Evolutionary conservation across 2,113 vertebrate species (phyloP).

Genomic region (Aythya baeri): DNA sequence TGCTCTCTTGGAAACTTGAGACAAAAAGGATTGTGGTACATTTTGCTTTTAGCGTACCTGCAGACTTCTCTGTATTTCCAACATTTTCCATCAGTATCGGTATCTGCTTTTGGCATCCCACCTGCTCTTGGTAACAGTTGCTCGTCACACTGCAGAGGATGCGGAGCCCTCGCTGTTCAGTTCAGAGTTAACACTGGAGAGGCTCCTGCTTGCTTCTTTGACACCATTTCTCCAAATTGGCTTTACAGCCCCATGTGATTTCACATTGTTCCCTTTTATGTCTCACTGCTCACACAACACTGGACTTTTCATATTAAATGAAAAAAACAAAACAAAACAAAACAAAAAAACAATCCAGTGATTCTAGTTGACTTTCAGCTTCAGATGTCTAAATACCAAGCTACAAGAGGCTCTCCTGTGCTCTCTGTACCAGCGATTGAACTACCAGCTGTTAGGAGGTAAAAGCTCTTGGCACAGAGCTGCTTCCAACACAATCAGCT

Average conservation of each 20-base stretch:
- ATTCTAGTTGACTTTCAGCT: background rate
- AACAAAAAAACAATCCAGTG: background rate
- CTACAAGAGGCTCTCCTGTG: background rate
- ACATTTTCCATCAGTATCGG: background rate
- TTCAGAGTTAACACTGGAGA: background rate
- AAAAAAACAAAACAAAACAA: too few species aligned
- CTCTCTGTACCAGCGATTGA: background rate
- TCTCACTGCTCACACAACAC: background rate
- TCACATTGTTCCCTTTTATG: background rate
- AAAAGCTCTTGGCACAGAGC: background rate
- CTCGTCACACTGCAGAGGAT: background rate
- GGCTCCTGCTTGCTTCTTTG: background rate
- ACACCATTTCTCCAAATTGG: background rate
- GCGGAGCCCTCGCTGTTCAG: background rate
- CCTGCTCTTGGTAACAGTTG: background rate
- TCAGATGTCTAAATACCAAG: background rate
- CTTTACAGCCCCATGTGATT: background rate
- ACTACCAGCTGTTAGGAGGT: background rate
- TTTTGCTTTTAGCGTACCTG: background rate
- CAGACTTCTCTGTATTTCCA: background rate
- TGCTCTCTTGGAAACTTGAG: background rate
- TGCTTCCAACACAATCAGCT: fast-evolving
- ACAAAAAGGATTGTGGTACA: background rate
- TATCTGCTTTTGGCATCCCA: background rate
- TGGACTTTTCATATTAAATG: background rate